Evolutionary conservation across 2,888 invertebrate species (phyloP), one percentile per base, ranked within the genome.

Genomic region (Lepetodrilus schrolli): DNA sequence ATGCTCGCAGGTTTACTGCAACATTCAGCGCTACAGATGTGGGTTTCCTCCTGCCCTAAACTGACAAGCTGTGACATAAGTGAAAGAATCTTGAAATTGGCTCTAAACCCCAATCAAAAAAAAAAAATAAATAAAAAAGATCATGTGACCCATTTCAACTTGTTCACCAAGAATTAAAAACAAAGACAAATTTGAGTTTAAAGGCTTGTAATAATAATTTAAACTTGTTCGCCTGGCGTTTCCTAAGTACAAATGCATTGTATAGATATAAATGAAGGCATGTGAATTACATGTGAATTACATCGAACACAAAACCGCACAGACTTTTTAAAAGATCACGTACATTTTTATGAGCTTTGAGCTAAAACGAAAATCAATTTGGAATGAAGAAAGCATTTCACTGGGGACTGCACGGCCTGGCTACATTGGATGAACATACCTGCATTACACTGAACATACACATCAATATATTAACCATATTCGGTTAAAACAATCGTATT

Each of bases 201-300:
- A 58, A 58, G 17, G 58, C 34, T 58, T 58, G 17, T 58, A 58
- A 58, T 58, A 58, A 58, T 58, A 58, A 58, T 26, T 58, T 58
- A 58, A 58, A 58, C 30, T 58, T 58, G 58, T 58, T 58, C 21
- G 17, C 30, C 26, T 21, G 58, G 58, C 58, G 26, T 23, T 30
- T 58, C 58, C 58, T 58, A 58, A 58, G 58, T 58, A 58, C 58
- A 58, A 58, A 58, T 58, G 58, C 58, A 58, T 58, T 30, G 30
- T 58, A 58, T 58, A 58, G 58, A 58, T 48, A 48, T n/a, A n/a
- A n/a, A n/a, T n/a, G n/a, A 51, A 34, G 34, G 58, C 58, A 58
- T 58, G 58, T 30, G 58, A 58, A 30, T 30, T 58, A 58, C 23
- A 58, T n/a, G n/a, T n/a, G n/a, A n/a, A n/a, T n/a, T n/a, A n/a